Conservation (phyloP, 2,888 invertebrate genomes). For the Andrena camellia region DNA sequence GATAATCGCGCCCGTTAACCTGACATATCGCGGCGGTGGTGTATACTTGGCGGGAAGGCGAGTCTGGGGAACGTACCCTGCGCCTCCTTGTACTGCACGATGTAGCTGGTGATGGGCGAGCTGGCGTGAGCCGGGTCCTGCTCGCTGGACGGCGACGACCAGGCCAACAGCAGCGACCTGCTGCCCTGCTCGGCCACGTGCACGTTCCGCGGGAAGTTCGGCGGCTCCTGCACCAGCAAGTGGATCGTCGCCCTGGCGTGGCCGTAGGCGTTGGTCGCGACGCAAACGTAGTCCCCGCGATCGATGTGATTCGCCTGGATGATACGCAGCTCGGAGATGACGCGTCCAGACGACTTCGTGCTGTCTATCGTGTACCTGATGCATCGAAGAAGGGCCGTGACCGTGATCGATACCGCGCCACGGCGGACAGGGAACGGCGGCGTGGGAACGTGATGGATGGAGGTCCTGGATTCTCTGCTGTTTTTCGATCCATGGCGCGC, state of each 20-base stretch:
- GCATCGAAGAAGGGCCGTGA: background rate
- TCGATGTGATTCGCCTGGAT: constrained; percentile 86
- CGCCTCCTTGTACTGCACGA: constrained; percentile 88
- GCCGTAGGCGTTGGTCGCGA: constrained; percentile 88
- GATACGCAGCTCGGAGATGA: constrained; percentile 87
- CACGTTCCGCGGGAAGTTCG: constrained; percentile 87
- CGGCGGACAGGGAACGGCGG: background rate
- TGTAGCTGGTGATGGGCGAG: constrained; percentile 87
- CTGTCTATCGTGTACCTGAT: constrained; percentile 81
- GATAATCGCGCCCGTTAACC: constrained; percentile 48
- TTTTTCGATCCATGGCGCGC: background rate
- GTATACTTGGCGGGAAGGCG: constrained; percentile 34
- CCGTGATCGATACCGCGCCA: background rate
- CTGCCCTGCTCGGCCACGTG: constrained; percentile 87
- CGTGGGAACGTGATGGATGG: constrained; percentile 3
- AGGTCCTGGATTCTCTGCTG: background rate
- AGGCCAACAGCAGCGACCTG: constrained; percentile 87
- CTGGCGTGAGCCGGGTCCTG: constrained; percentile 84
- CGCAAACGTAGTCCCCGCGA: constrained; percentile 88
- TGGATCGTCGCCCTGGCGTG: constrained; percentile 86
- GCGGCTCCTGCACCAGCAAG: constrained; percentile 87
- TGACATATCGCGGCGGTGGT: constrained; percentile 34
- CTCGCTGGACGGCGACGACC: constrained; percentile 86
- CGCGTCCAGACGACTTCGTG: constrained; percentile 82
- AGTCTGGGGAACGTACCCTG: constrained; percentile 83